Base-by-base conservation (phyloP, 2,113 vertebrate genomes). In the Hucho hucho region DNA sequence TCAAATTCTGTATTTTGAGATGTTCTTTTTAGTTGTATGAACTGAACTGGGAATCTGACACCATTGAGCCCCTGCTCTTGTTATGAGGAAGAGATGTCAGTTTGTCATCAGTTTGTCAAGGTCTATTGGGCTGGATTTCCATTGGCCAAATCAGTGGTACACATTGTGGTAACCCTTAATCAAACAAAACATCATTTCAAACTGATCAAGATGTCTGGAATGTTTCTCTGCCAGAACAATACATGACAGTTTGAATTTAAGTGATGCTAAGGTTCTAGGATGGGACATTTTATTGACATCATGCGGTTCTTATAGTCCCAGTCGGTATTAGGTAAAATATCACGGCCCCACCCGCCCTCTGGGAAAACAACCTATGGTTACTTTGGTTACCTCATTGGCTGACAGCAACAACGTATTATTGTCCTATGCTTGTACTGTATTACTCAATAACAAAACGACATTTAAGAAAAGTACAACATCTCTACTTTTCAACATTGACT, bases 241-340 rank as follows among this genome's bases (percentile, higher is more conserved):
- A 79, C 83, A 84, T 89, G 90, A 89, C 91, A 87, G 89, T 82
- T 79, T 73, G 76, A 86, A 89, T 92, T 90, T 86, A 86, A 83
- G 86, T 88, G 87, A 90, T 83, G 80, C 4, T 53, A 53, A 53
- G 87, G 82, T 86, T 89, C 87, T 87, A 82, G 82, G 83, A 78
- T 87, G 85, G 89, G 89, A 92, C 87, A 78, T 91, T 90, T 91
- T 90, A 92, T 91, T 91, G 87, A 91, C 91, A 91, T 90, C 89
- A 92, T 92, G 87, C 85, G 89, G 68, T 83, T 89, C 85, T 89
- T 90, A 90, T 43, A 43, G 2, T 11, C 0, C 37, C 9, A 11
- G 7, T 43, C 37, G 9, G 37, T 43, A 43, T 43, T 43, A 43
- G 37, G 9, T 43, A 3, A 9, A 43, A 43, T 9, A 43, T 43